Percentiles rank a stretch among this genome's conserved stretches.
Conservation (phyloP, 2,888 invertebrate species). For the Saturnia japonica region DNA sequence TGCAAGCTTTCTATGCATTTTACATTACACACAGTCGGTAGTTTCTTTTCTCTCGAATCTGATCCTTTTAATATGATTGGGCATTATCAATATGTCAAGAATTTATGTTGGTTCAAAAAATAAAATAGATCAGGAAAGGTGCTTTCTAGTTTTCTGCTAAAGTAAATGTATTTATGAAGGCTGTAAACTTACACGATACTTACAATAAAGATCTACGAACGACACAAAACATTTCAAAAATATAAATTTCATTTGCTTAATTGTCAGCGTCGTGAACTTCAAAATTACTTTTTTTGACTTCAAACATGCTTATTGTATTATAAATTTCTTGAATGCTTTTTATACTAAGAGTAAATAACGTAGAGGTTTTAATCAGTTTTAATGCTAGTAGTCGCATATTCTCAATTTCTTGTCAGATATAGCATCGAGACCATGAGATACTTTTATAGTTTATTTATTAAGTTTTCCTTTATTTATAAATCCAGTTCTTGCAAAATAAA, state of each 20-base stretch:
- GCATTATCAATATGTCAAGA: background rate
- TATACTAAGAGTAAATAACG: background rate
- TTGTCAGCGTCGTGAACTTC: background rate
- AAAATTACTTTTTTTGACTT: constrained; percentile 7
- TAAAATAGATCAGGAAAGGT: background rate
- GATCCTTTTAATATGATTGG: background rate
- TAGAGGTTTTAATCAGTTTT: background rate
- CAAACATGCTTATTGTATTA: background rate
- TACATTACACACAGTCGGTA: background rate
- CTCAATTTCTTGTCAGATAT: constrained; percentile 19
- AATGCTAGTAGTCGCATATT: background rate
- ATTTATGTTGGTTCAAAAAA: background rate
- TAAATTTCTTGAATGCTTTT: background rate
- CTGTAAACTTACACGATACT: background rate
- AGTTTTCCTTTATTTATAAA: too few species aligned
- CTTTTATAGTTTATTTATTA: background rate
- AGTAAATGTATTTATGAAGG: background rate
- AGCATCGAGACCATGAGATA: background rate
- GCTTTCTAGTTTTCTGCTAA: background rate
- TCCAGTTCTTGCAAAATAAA: too few species aligned
- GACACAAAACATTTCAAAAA: constrained; percentile 15
- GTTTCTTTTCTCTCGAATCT: background rate
- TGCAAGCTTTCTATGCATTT: too few species aligned
- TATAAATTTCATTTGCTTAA: constrained; percentile 23
- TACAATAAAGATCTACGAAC: constrained; percentile 13